A percentile compares a stretch with the other conserved stretches of the same genome.
phyloP scores from a whole-genome alignment of 2,797 vertebrate species.

The Sciurus vulgaris region DNA sequence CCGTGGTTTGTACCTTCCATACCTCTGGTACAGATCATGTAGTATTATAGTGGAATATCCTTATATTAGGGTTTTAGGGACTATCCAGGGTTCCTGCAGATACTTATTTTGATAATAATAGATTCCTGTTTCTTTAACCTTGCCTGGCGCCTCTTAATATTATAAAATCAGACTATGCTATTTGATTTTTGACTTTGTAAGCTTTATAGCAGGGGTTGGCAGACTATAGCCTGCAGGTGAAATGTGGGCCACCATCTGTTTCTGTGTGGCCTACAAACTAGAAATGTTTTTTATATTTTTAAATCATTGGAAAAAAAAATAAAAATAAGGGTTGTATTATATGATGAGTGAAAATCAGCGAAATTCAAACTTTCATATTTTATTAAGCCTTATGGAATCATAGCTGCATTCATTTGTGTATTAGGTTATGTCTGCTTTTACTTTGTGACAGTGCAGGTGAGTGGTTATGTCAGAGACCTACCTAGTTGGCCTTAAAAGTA shows the following conservation, averaged over 20 bases:
- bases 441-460: not conserved
- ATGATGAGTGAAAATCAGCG: not conserved
- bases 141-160: not conserved
- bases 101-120: not conserved
- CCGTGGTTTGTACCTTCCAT: not conserved
- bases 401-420: not conserved
- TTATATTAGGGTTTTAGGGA: not conserved
- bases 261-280: not conserved
- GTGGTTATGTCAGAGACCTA: not conserved
- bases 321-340: not conserved
- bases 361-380: not conserved
- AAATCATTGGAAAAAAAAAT: conserved; percentile 38
- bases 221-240: not conserved
- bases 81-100: not conserved
- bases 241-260: not conserved
- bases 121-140: conserved; percentile 32
- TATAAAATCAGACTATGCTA: not conserved
- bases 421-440: not conserved
- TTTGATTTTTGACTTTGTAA: conserved; percentile 29
- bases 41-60: not conserved
- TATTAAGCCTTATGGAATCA: not conserved
- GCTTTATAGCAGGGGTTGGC: not conserved
- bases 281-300: conserved; percentile 50
- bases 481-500: conserved; percentile 4
- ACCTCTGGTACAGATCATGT: not conserved